These are phyloP conservation scores for Intellagama lesueurii DNA, from an alignment of 2,797 vertebrate genomes.

Conservation along the genomic window DNA sequence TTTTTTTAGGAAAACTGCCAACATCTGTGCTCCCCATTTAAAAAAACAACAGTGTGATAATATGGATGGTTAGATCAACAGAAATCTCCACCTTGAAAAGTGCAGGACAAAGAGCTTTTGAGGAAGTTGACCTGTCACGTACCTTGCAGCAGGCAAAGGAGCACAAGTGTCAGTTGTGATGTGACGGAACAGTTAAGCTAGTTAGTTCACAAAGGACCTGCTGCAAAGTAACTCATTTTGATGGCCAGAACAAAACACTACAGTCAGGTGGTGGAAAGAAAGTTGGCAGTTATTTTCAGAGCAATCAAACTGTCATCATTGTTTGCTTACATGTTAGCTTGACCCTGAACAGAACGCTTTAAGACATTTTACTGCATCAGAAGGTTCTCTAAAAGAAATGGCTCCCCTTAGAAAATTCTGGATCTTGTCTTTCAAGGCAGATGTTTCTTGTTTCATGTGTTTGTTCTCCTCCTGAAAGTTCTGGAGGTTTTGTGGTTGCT, in stretches of 20 bases:
- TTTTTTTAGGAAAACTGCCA: too few species aligned
- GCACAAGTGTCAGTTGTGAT: neutral
- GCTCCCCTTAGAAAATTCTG: neutral
- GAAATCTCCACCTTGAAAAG: neutral
- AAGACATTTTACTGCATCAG: neutral
- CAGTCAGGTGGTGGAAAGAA: neutral
- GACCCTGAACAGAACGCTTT: neutral
- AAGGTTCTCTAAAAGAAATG: neutral
- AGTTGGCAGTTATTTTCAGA: neutral
- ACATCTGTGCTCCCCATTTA: too few species aligned
- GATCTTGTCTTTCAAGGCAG: neutral
- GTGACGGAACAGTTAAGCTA: neutral
- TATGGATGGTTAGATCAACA: too few species aligned
- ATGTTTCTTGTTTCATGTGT: conserved; percentile 3
- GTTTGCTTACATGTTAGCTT: neutral
- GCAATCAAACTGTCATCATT: neutral
- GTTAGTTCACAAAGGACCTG: neutral
- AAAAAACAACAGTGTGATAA: neutral
- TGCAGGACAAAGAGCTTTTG: neutral
- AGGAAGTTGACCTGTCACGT: too few species aligned
- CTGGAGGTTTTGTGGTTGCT: neutral
- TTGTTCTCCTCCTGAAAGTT: conserved; percentile 11
- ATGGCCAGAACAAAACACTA: neutral
- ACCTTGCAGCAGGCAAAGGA: neutral
- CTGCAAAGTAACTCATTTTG: neutral